Conservation (phyloP, 2,888 invertebrate genomes). For the Lasioglossum calceatum region DNA sequence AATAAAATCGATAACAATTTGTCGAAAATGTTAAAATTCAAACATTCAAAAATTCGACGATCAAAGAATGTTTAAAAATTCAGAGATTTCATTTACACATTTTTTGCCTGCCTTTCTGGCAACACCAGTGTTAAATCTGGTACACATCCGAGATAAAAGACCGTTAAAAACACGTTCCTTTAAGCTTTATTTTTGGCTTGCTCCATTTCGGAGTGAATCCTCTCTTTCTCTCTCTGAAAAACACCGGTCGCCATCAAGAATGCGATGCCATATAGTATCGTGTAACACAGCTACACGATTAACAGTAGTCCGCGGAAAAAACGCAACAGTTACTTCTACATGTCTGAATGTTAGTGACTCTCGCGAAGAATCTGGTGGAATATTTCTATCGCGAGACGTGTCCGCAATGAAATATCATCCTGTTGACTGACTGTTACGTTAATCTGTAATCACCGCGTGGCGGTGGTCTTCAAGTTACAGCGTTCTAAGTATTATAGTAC, state of each 20-base stretch:
- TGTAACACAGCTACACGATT: background rate
- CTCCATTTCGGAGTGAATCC: background rate
- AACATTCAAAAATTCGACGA: background rate
- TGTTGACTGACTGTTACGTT: conserved; percentile 23
- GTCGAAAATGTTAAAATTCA: too few relatives aligned
- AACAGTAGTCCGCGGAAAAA: background rate
- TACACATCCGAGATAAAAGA: background rate
- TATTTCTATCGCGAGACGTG: background rate
- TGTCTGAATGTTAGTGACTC: background rate
- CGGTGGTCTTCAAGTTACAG: background rate
- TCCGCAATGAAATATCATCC: background rate
- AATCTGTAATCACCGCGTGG: conserved; percentile 29
- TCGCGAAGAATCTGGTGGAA: background rate
- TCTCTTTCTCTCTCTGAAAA: background rate
- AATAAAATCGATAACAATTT: too few relatives aligned
- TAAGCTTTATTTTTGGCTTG: background rate
- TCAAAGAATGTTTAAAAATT: background rate
- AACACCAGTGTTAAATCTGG: background rate
- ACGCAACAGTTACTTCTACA: background rate
- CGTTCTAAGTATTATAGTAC: background rate
- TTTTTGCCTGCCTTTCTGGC: background rate
- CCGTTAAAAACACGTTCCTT: background rate
- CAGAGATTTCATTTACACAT: background rate
- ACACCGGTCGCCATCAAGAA: background rate
- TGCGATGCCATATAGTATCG: background rate